Percentiles rank a stretch among this genome's conserved stretches.
phyloP scores from a whole-genome alignment of 1,140 invertebrate species.

The Cotesia glomerata region DNA sequence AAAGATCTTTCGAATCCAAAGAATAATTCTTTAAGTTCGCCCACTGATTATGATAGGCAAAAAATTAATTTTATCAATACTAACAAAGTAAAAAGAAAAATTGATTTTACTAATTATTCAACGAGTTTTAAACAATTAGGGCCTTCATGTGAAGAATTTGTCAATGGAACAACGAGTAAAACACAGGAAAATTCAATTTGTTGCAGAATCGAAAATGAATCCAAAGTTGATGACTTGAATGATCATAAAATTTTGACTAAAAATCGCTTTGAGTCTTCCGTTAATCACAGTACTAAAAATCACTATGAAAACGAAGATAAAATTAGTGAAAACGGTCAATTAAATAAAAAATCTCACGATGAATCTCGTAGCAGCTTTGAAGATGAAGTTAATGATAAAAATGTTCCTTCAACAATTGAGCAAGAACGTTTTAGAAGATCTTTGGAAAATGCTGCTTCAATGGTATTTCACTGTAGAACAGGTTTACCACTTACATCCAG shows the following conservation, averaged over 20 bases:
- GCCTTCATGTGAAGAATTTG: constrained; percentile 1
- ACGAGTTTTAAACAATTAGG: neutral
- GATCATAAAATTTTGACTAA: neutral
- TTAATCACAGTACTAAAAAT: constrained; percentile 16
- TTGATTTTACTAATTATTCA: constrained; percentile 26
- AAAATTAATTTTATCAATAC: constrained; percentile 1
- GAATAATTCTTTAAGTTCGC: neutral
- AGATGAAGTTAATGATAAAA: constrained; percentile 49
- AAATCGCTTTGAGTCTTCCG: neutral
- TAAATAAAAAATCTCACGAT: constrained; percentile 1
- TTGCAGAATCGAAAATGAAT: constrained; percentile 57
- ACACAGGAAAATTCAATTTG: constrained; percentile 40
- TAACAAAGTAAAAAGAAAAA: constrained; percentile 27
- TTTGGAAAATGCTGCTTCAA: constrained; percentile 79
- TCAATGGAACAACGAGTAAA: constrained; percentile 12
- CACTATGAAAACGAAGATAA: constrained; percentile 2
- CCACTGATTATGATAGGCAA: neutral
- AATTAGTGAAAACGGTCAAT: constrained; percentile 3
- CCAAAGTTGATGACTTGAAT: constrained; percentile 16
- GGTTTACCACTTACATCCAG: constrained; percentile 86
- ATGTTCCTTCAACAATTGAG: constrained; percentile 72
- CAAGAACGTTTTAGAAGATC: constrained; percentile 78
- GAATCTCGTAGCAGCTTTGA: constrained; percentile 12
- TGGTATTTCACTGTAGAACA: constrained; percentile 84
- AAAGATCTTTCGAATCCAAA: neutral